Conservation (phyloP, 1,140 invertebrate genomes). For the Aradophagus sp. region DNA sequence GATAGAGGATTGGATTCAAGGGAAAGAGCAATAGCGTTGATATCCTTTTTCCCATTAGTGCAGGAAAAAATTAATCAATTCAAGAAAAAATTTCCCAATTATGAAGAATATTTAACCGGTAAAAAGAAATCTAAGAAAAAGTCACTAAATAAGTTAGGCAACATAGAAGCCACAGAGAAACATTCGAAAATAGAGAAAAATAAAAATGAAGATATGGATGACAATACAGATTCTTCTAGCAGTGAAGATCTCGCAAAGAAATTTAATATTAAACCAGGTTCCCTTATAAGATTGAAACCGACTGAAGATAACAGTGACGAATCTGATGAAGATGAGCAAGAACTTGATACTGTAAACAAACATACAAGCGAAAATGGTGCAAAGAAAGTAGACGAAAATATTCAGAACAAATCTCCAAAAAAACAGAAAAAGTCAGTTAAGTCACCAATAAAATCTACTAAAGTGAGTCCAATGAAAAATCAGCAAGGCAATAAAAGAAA, state of each 20-base stretch:
- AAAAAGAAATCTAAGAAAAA: constrained; percentile 34
- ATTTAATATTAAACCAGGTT: constrained; percentile 28
- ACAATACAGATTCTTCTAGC: constrained; percentile 10
- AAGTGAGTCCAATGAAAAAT: too few species aligned
- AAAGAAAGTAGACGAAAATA: background rate
- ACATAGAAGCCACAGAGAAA: constrained; percentile 2
- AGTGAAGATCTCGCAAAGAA: constrained; percentile 18
- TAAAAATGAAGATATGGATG: constrained; percentile 6
- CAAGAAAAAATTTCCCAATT: constrained; percentile 66
- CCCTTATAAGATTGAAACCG: constrained; percentile 13
- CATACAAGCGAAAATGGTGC: background rate
- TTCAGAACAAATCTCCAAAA: background rate
- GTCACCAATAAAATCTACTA: too few species aligned
- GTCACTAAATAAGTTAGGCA: constrained; percentile 1
- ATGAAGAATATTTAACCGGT: constrained; percentile 44
- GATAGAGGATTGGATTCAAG: constrained; percentile 36
- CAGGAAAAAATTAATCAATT: constrained; percentile 59
- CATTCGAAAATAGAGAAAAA: too few species aligned
- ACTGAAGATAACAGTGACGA: constrained; percentile 10
- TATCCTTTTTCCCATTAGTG: constrained; percentile 59
- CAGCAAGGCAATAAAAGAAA: too few species aligned
- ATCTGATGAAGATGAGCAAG: constrained; percentile 10
- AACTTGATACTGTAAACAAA: background rate
- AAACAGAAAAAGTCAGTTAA: too few species aligned
- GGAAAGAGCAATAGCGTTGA: constrained; percentile 55